These are phyloP conservation scores for Noctuana brunneofusca DNA, from an alignment of 2,888 invertebrate genomes.

Conservation along the genomic window DNA sequence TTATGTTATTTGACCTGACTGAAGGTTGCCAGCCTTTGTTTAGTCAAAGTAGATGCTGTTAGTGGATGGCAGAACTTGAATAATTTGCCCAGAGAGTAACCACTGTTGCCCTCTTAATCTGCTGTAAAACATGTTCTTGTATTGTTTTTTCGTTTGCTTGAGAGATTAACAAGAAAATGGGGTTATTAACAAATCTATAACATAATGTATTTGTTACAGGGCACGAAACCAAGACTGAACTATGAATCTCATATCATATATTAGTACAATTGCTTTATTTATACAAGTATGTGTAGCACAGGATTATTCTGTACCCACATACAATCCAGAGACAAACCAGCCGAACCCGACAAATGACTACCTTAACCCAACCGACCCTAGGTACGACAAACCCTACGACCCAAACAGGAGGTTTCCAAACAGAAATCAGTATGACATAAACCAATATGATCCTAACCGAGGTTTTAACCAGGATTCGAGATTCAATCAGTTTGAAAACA, in stretches of 20 bases:
- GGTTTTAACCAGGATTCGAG: slow-evolving; percentile 51
- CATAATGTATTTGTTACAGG: slow-evolving; percentile 66
- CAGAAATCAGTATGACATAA: slow-evolving; percentile 50
- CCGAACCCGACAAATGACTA: slow-evolving; percentile 70
- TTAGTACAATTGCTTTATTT: slow-evolving; percentile 51
- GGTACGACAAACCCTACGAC: slow-evolving; percentile 71
- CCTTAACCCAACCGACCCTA: slow-evolving; percentile 54
- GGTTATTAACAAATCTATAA: too few species aligned
- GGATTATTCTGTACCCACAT: slow-evolving; percentile 66
- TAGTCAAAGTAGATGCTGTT: not conserved
- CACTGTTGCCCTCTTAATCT: too few species aligned
- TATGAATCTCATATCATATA: slow-evolving; percentile 68
- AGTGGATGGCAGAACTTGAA: too few species aligned
- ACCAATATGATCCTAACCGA: slow-evolving; percentile 41
- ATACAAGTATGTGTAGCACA: slow-evolving; percentile 59
- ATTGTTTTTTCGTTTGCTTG: too few species aligned
- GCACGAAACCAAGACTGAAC: slow-evolving; percentile 60
- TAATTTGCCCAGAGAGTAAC: too few species aligned
- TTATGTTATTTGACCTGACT: slow-evolving; percentile 18
- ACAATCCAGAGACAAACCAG: slow-evolving; percentile 60
- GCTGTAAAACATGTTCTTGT: too few species aligned
- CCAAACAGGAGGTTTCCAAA: slow-evolving; percentile 56
- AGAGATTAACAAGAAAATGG: too few species aligned
- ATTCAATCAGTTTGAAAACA: slow-evolving; percentile 55
- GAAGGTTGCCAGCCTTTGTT: slow-evolving; percentile 3